Conservation (phyloP, 53 echinoderm and acorn worm species). For the Astropecten irregularis region DNA sequence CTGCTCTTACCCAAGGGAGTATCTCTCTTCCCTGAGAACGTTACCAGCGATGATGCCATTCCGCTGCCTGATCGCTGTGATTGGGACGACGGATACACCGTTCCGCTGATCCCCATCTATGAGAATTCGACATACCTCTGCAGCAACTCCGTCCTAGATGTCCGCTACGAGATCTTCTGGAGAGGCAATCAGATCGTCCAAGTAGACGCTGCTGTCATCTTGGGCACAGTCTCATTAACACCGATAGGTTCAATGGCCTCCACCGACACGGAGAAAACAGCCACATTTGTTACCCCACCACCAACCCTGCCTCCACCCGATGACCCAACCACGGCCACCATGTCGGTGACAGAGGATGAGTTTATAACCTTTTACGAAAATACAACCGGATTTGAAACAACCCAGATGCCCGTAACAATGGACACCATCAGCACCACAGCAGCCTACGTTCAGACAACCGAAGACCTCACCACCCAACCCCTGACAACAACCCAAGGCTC, state of each 20-base stretch:
- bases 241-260: conserved; percentile 12
- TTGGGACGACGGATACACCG: conserved; percentile 95
- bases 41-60: neutral
- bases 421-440: neutral
- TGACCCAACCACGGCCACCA: neutral
- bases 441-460: neutral
- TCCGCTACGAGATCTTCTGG: conserved; percentile 88
- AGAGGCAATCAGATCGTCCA: conserved; percentile 69
- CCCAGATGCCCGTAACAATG: too few species aligned
- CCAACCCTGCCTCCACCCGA: neutral
- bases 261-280: conserved; percentile 4
- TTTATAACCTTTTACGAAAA: neutral
- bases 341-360: conserved; percentile 1
- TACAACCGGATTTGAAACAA: neutral
- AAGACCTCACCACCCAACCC: neutral
- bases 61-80: conserved; percentile 63
- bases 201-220: conserved; percentile 57
- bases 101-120: conserved; percentile 71
- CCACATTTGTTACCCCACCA: conserved; percentile 67
- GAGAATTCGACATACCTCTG: conserved; percentile 70
- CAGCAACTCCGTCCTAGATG: conserved; percentile 74
- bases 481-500: neutral
- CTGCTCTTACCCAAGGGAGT: conserved; percentile 9
- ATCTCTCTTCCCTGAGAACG: conserved; percentile 56
- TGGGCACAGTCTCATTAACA: conserved; percentile 64